These are phyloP conservation scores for Aporrectodea caliginosa DNA, from an alignment of 1,140 invertebrate species.

Conservation along the genomic window DNA sequence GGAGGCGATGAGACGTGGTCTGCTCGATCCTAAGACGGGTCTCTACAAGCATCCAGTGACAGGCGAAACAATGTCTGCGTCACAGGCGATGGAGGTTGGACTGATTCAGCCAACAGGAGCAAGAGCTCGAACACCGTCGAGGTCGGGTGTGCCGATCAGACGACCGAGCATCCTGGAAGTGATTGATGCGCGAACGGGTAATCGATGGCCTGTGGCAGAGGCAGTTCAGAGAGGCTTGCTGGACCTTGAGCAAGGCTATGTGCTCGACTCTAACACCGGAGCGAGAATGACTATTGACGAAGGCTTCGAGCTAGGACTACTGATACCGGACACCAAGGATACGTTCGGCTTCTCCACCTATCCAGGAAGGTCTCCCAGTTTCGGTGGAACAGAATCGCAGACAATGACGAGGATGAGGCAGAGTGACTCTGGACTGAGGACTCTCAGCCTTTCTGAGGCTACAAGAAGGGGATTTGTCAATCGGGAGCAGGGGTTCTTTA, in stretches of 20 bases:
- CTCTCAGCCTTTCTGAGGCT: no score
- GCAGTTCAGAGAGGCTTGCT: constrained; percentile 75
- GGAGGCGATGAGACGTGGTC: constrained; percentile 73
- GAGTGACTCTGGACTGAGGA: no score
- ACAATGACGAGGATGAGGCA: no score
- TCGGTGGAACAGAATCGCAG: no score
- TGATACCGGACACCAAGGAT: constrained; percentile 64
- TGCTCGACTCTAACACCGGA: constrained; percentile 70
- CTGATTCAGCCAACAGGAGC: constrained; percentile 59
- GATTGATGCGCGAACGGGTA: constrained; percentile 65
- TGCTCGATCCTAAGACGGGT: constrained; percentile 67
- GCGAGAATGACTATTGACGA: constrained; percentile 61
- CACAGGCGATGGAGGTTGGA: constrained; percentile 76
- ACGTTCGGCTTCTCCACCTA: constrained; percentile 47
- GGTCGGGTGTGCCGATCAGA: constrained; percentile 42
- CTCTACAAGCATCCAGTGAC: constrained; percentile 67
- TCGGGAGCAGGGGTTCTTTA: constrained; percentile 66
- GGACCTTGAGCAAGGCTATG: constrained; percentile 57
- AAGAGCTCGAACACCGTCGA: constrained; percentile 1
- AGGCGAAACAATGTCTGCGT: constrained; percentile 66
- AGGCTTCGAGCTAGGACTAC: constrained; percentile 67
- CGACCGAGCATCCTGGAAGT: constrained; percentile 60
- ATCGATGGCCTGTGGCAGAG: constrained; percentile 18
- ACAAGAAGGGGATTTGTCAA: constrained; percentile 70
- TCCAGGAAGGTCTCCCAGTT: constrained; percentile 62